Percentiles rank a stretch among this genome's conserved stretches.
phyloP scores from a whole-genome alignment of 2,113 vertebrate genomes.

The Sorex araneus region DNA sequence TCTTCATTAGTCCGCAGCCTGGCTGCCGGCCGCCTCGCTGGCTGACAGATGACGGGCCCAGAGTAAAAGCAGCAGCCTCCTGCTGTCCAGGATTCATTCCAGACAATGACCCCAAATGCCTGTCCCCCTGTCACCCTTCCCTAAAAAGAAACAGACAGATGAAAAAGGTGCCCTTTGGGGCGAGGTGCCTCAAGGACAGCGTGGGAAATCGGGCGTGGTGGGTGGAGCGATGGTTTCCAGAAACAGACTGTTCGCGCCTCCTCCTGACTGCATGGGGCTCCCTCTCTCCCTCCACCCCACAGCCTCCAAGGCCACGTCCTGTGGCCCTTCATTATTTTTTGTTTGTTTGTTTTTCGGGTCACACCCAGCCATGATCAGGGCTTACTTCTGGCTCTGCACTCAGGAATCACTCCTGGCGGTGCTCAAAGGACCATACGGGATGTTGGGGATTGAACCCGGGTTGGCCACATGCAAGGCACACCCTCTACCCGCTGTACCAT shows the following conservation, averaged over 20 bases:
- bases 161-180: slow-evolving; percentile 64
- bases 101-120: slow-evolving; percentile 79
- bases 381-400: too few relatives aligned
- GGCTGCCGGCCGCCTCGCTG: slow-evolving; percentile 75
- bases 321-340: not conserved
- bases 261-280: not conserved
- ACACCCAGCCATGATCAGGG: too few relatives aligned
- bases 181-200: slow-evolving; percentile 60
- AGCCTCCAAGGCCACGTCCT: not conserved
- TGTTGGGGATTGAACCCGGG: too few relatives aligned
- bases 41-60: slow-evolving; percentile 79
- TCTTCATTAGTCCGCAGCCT: slow-evolving; percentile 84
- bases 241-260: not conserved
- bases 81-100: slow-evolving; percentile 81
- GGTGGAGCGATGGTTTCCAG: not conserved
- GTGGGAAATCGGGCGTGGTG: not conserved
- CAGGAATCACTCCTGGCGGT: too few relatives aligned
- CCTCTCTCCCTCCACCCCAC: slow-evolving; percentile 6
- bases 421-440: too few relatives aligned
- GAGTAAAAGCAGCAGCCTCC: slow-evolving; percentile 71
- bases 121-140: not conserved
- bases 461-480: too few relatives aligned
- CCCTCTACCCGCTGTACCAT: not conserved
- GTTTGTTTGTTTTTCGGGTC: too few relatives aligned
- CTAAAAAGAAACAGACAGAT: slow-evolving; percentile 63